Evolutionary conservation across 2,888 invertebrate genomes (phyloP).

Genomic region (Onthophagus sagittarius): DNA sequence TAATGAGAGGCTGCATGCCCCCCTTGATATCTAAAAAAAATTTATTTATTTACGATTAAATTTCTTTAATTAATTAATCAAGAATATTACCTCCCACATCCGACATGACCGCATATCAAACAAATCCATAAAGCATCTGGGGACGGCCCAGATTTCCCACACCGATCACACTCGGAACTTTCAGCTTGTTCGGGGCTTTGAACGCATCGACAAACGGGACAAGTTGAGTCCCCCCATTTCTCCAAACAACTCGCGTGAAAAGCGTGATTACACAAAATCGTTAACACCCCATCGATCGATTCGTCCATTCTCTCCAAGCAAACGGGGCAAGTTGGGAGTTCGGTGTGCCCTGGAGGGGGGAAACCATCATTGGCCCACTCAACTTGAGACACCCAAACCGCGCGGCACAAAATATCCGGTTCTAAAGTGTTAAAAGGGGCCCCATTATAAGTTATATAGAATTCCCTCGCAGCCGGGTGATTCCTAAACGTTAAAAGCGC

Average conservation of each 20-base stretch:
- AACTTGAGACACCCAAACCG: conserved; percentile 92
- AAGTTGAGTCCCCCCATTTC: conserved; percentile 96
- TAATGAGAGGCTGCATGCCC: conserved; percentile 97
- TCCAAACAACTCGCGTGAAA: conserved; percentile 95
- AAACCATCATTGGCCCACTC: conserved; percentile 78
- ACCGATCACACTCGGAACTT: conserved; percentile 58
- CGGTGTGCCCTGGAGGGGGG: conserved; percentile 74
- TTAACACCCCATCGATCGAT: conserved; percentile 94
- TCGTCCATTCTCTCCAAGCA: conserved; percentile 97
- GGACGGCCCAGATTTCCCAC: conserved; percentile 51
- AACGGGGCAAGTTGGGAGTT: conserved; percentile 95
- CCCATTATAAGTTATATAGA: conserved; percentile 91
- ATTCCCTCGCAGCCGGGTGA: conserved; percentile 80
- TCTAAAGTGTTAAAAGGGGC: conserved; percentile 91
- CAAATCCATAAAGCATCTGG: conserved; percentile 96
- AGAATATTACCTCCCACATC: conserved; percentile 74
- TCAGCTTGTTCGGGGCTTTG: conserved; percentile 57
- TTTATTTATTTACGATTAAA: too few species aligned
- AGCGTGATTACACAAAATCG: conserved; percentile 96
- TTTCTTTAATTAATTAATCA: not conserved
- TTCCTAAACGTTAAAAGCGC: conserved; percentile 81
- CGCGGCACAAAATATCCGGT: conserved; percentile 84
- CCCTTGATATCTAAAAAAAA: conserved; percentile 49
- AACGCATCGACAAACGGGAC: conserved; percentile 89
- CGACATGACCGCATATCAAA: conserved; percentile 96